phyloP scores from a whole-genome alignment of 53 echinoderm and acorn worm genomes.

The Mesocentrotus franciscanus region DNA sequence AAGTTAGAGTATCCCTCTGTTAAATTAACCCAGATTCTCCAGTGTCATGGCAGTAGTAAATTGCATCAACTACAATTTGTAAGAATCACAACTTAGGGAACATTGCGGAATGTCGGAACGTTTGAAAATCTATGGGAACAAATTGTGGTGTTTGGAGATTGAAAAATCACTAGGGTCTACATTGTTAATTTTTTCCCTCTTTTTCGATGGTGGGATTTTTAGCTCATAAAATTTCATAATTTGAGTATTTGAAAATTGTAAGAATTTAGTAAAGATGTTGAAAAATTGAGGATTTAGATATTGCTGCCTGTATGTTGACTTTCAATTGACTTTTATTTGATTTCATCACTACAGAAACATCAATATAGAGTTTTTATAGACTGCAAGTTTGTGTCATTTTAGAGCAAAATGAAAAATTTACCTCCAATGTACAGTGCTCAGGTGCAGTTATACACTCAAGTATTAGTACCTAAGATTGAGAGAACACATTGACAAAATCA shows the following conservation, averaged over 20 bases:
- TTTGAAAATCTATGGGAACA: constrained; percentile 42
- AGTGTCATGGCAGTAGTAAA: constrained; percentile 48
- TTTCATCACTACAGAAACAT: not conserved
- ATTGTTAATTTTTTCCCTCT: not conserved
- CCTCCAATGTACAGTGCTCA: not conserved
- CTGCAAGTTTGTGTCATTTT: not conserved
- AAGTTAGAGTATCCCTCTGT: constrained; percentile 8
- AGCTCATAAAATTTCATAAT: constrained; percentile 36
- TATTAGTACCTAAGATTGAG: not conserved
- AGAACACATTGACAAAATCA: not conserved
- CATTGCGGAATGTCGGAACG: constrained; percentile 53
- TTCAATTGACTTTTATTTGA: constrained; percentile 7
- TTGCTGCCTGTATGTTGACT: not conserved
- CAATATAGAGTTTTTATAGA: not conserved
- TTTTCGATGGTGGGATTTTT: not conserved
- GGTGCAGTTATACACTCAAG: not conserved
- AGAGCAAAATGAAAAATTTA: not conserved
- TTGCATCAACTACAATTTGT: constrained; percentile 54
- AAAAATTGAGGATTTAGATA: constrained; percentile 10
- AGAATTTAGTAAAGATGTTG: not conserved
- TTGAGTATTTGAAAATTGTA: not conserved
- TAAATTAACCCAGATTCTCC: constrained; percentile 55
- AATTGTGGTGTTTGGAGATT: not conserved
- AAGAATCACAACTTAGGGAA: constrained; percentile 51
- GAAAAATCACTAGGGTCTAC: not conserved